Conservation (phyloP, 2,797 vertebrate genomes). For the Paramormyrops hopkinsi region DNA sequence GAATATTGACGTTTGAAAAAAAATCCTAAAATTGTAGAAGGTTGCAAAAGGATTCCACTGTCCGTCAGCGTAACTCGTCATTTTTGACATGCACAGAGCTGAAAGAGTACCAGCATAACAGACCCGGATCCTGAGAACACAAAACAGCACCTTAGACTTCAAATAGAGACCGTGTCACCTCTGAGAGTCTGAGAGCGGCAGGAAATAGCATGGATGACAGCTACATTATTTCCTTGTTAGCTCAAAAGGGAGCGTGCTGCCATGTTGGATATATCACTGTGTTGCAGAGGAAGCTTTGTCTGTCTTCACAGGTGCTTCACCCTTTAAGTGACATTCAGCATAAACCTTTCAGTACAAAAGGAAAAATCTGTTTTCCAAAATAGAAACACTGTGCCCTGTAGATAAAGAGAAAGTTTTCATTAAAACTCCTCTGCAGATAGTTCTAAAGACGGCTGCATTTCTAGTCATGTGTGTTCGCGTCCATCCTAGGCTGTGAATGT, state of each 20-base stretch:
- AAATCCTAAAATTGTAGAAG: neutral
- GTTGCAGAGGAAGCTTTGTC: neutral
- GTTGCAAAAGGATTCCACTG: neutral
- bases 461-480: neutral
- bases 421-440: neutral
- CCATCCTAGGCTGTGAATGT: neutral
- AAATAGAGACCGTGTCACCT: neutral
- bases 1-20: neutral
- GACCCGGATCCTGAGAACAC: neutral
- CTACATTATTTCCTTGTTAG: neutral
- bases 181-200: neutral
- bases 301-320: neutral
- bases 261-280: neutral
- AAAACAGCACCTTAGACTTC: neutral
- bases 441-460: neutral
- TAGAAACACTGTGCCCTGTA: neutral
- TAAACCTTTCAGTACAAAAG: neutral
- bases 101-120: neutral
- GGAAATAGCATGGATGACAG: neutral
- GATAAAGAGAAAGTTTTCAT: neutral
- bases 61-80: neutral
- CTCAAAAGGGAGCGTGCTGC: neutral
- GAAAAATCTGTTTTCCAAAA: neutral
- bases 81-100: neutral
- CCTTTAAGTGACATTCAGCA: neutral